Base-by-base conservation (phyloP, 2,797 vertebrate species). In the Propithecus deckenii region DNA sequence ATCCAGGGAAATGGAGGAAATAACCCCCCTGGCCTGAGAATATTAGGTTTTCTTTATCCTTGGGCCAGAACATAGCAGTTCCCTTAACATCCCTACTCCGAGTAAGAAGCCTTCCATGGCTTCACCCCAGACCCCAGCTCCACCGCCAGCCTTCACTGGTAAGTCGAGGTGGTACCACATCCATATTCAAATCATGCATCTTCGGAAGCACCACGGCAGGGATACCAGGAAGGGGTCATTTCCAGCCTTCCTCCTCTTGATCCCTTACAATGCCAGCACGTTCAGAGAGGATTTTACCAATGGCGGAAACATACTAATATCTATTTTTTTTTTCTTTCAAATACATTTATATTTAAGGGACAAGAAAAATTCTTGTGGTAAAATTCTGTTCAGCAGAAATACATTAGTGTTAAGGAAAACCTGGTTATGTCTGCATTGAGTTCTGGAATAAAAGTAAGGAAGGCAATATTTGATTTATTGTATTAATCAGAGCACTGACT, bases 381-480 rank as follows among this genome's bases (percentile, higher is more conserved):
- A 95, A 87, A 88, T 92, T 94, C 22, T 85, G 18, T 71, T 55
- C 32, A 95, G 28, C 12, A 94, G 78, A 81, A 61, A 75, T 72
- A 69, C 43, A 52, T 81, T 65, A 48, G 41, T 85, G 32, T 71
- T 71, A 93, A 52, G 17, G 71, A 76, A 80, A 80, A 59, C 32
- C 8, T 48, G 38, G 1, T 61, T 38, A 35, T 72, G 30, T 67
- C 38, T 69, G 35, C 80, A 20, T 25, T 89, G 35, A 93, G 30
- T 92, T 83, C 46, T 79, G 59, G 32, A 55, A 28, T 81, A 89
- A 28, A 63, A 69, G 6, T 28, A 79, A 78, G 50, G 12, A 74
- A 95, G 41, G 89, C 10, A 92, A 41, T 50, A 52, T 55, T 48
- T 86, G 72, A 96, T n/a, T 87, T 46, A 81, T 28, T 69, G 3